Base-by-base conservation (phyloP, 1,140 invertebrate species). In the Bombus huntii region DNA sequence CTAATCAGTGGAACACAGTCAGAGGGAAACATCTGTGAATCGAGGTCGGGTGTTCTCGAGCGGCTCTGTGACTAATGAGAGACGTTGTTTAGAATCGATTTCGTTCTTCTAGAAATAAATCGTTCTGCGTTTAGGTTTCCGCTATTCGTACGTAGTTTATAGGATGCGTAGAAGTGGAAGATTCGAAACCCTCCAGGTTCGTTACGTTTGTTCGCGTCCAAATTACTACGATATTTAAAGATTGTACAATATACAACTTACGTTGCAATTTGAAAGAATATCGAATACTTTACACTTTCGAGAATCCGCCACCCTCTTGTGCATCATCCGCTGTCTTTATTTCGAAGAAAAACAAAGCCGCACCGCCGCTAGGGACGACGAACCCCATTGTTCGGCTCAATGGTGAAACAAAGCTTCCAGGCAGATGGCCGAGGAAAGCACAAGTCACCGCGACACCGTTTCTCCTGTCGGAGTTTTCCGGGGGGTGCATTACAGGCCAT, bases 401-500 rank as follows among this genome's bases (percentile, higher is more conserved):
- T 10, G 34, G 39, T 37, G 83, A 84, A 72, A 84, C 83, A 84
- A 84, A 72, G 34, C 37, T 74, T 3, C 3, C 59, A 62, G 28
- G 28, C 59, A 62, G 83, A 85, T 85, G 83, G 83, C 53, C 39
- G 15, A 22, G 37, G 53, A 85, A 85, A 80, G 76, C 31, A 62
- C 83, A 25, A 85, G 83, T 85, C 83, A 85, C 83, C 39, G 53
- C 66, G 34, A 31, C 80, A 31, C 42, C 15, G 18, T 57, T 42
- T 12, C n/a, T 13, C 22, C 42, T 39, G 37, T 12, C 34, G 6
- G 39, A 47, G 68, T 57, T 71, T 83, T 65, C 62, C 73, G 28
- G 65, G 88, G 34, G 80, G 88, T 76, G 74, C 71, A 80, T 90
- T 90, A 84, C 83, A 59, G 66, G 31, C 89, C 89, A 91, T 90